phyloP scores from a whole-genome alignment of 2,888 invertebrate genomes.

The Phasia obesa region DNA sequence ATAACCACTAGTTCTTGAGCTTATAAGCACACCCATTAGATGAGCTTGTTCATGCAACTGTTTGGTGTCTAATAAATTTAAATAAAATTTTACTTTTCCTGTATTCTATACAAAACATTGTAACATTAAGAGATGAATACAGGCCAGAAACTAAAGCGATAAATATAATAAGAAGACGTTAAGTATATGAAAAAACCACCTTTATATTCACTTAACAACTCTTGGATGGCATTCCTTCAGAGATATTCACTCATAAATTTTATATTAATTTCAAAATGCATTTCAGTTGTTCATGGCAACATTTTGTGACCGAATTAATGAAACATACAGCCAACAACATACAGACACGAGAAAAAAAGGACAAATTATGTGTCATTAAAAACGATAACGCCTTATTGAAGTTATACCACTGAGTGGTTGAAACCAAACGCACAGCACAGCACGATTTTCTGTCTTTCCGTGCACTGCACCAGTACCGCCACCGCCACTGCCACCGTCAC shows the following conservation, averaged over 20 bases:
- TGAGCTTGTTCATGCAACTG: too few species aligned
- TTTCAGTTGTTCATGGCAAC: constrained; percentile 37
- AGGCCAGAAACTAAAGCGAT: too few species aligned
- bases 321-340: not conserved
- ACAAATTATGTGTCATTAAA: constrained; percentile 80
- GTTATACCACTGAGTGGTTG: constrained; percentile 28
- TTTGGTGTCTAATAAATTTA: too few species aligned
- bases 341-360: constrained; percentile 60
- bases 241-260: constrained; percentile 12
- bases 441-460: constrained; percentile 6
- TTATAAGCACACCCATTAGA: too few species aligned
- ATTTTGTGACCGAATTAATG: constrained; percentile 52
- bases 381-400: constrained; percentile 76
- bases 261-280: constrained; percentile 33
- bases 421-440: constrained; percentile 14
- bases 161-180: too few species aligned
- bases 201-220: not conserved
- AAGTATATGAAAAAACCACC: too few species aligned
- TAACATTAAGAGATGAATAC: too few species aligned
- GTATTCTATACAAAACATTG: too few species aligned
- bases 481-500: too few species aligned
- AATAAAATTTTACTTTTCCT: too few species aligned
- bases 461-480: not conserved
- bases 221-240: constrained; percentile 9
- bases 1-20: too few species aligned